Evolutionary conservation across 2,888 invertebrate genomes (phyloP).

Genomic region (Xestia xanthographa): DNA sequence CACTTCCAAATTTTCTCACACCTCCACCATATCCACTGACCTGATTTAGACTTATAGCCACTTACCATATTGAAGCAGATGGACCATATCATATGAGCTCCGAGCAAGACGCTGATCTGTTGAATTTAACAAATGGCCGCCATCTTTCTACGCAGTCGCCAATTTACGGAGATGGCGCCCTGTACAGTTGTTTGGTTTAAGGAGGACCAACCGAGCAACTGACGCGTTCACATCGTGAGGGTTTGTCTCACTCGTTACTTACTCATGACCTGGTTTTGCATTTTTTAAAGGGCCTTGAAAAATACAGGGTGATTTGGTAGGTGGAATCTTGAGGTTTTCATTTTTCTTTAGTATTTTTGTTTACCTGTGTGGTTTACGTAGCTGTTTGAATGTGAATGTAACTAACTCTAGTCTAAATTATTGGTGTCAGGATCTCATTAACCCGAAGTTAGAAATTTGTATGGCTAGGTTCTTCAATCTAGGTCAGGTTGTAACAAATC

Average conservation of each 20-base stretch:
- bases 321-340: neutral
- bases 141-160: slow-evolving; percentile 70
- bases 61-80: slow-evolving; percentile 66
- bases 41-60: slow-evolving; percentile 61
- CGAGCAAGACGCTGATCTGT: slow-evolving; percentile 56
- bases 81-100: slow-evolving; percentile 47
- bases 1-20: slow-evolving; percentile 3
- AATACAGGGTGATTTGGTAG: neutral
- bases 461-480: neutral
- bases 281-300: slow-evolving; percentile 11
- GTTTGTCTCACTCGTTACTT: slow-evolving; percentile 60
- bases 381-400: neutral
- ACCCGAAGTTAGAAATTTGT: neutral
- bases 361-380: neutral
- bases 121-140: slow-evolving; percentile 75
- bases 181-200: slow-evolving; percentile 76
- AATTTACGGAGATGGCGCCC: slow-evolving; percentile 67
- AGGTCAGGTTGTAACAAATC: neutral
- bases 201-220: slow-evolving; percentile 52
- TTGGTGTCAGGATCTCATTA: neutral
- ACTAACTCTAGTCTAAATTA: neutral
- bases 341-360: neutral
- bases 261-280: slow-evolving; percentile 43
- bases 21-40: slow-evolving; percentile 31
- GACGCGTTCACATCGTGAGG: slow-evolving; percentile 71